A percentile compares a stretch with the other conserved stretches of the same genome.
phyloP scores from a whole-genome alignment of 2,797 vertebrate genomes.

The Aeoliscus strigatus region DNA sequence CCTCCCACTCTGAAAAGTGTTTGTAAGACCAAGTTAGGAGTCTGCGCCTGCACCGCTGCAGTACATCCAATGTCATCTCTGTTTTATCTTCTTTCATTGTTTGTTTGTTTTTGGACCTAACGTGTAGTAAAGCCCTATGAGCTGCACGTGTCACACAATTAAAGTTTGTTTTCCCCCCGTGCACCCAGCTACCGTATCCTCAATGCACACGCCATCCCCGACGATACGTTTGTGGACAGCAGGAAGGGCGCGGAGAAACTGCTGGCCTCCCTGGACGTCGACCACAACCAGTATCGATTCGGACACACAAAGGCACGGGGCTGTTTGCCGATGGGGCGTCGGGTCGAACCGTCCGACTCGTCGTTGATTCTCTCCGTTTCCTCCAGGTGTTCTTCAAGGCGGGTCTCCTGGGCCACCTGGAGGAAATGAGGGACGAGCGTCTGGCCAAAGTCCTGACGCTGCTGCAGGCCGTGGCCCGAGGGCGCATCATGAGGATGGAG shows the following conservation, averaged over 20 bases:
- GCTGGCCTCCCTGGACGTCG: slow-evolving; percentile 82
- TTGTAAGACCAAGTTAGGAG: too few relatives aligned
- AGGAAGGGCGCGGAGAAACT: slow-evolving; percentile 91
- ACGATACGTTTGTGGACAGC: slow-evolving; percentile 90
- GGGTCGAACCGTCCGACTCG: not conserved
- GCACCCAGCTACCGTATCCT: slow-evolving; percentile 84
- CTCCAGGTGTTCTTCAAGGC: slow-evolving; percentile 92
- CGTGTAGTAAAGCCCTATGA: too few relatives aligned
- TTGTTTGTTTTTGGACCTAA: not conserved
- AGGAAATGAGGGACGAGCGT: slow-evolving; percentile 87
- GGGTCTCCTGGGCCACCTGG: slow-evolving; percentile 83
- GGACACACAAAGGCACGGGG: slow-evolving; percentile 87
- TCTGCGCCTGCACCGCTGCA: too few relatives aligned
- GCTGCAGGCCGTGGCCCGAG: slow-evolving; percentile 84
- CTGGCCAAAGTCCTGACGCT: slow-evolving; percentile 86
- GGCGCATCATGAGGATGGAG: slow-evolving; percentile 83
- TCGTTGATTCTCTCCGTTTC: not conserved
- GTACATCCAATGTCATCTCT: too few relatives aligned
- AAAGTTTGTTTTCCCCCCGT: slow-evolving; percentile 1
- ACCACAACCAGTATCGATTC: slow-evolving; percentile 86
- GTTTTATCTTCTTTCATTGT: too few relatives aligned
- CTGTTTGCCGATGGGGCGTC: too few relatives aligned
- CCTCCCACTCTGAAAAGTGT: too few relatives aligned
- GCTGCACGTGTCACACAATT: too few relatives aligned
- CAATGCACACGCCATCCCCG: slow-evolving; percentile 87